Base-by-base conservation (phyloP, 2,888 invertebrate genomes). In the Melanophora roralis region DNA sequence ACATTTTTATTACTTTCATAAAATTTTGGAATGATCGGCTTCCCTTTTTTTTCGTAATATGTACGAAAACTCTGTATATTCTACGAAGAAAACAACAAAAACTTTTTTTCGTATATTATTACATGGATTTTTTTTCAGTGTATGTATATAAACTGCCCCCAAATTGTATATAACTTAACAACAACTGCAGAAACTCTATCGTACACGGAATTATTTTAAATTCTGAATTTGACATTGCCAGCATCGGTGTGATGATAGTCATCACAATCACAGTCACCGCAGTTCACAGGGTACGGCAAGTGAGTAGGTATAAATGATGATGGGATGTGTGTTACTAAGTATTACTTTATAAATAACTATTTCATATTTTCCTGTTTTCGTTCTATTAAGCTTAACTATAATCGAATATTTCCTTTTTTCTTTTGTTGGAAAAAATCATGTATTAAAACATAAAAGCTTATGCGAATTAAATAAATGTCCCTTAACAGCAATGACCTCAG, bases 161-260 rank as follows among this genome's bases (percentile, higher is more conserved):
- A 49, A 49, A 59, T 47, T n/a, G 19, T 49, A 59, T 9, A 45
- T 51, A 51, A 51, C 14, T 60, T n/a, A 23, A 49, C 11, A 47
- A 21, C 12, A 47, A 27, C 27, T 47, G 12, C 16, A 45, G 19
- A 27, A 57, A 68, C 27, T 14, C 16, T 34, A 71, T 43, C 6
- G 1, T 49, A 75, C 16, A 80, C 72, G 80, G 80, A 76, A 80
- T 72, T 80, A 67, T 72, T 80, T 76, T 80, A 76, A 80, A 80
- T 76, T 72, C 51, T 72, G 76, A 80, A 80, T 80, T 68, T 68
- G 67, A 76, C 55, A 76, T n/a, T 16, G 34, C 14, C 45, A 19
- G 51, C 36, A 64, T 65, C 49, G 32, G 7, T 36, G 23, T 47
- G 62, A 72, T 23, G 62, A 45, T 62, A 62, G 16, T 36, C 2